Conservation (phyloP, 2,113 vertebrate species). For the Dromiciops gliroides region DNA sequence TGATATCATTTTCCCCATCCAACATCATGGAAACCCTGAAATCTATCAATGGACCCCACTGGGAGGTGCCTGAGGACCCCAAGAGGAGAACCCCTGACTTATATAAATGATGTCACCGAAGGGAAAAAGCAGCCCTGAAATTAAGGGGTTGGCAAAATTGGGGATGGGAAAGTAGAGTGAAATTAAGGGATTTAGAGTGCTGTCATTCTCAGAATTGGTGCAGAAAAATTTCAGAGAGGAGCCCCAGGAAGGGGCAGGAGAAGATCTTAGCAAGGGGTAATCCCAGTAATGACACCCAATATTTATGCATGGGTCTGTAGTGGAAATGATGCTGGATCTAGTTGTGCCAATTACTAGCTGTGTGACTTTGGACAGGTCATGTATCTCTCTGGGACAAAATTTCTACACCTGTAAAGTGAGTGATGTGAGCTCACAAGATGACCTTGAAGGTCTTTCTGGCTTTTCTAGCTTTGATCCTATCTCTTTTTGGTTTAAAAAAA, state of each 20-base stretch:
- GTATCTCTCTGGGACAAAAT: background rate
- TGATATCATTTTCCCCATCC: background rate
- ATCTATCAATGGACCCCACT: background rate
- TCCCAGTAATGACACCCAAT: background rate
- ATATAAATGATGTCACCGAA: background rate
- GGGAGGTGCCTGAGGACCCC: background rate
- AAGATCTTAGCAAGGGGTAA: background rate
- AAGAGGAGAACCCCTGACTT: background rate
- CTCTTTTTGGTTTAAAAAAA: background rate
- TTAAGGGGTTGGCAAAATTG: background rate
- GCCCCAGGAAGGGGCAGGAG: background rate
- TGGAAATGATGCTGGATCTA: background rate
- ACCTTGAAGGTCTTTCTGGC: background rate
- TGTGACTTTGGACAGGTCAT: background rate
- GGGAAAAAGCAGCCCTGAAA: background rate
- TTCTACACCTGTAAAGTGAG: background rate
- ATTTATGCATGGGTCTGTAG: background rate
- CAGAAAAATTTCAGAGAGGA: background rate
- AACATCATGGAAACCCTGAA: background rate
- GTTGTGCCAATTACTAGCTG: background rate
- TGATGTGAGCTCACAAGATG: background rate
- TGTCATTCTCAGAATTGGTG: background rate
- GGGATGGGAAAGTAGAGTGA: background rate
- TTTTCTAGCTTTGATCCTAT: background rate
- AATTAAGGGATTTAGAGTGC: background rate